Evolutionary conservation across 2,888 invertebrate genomes (phyloP), one percentile per base, ranked within the genome.

Genomic region (Eupeodes luniger): DNA sequence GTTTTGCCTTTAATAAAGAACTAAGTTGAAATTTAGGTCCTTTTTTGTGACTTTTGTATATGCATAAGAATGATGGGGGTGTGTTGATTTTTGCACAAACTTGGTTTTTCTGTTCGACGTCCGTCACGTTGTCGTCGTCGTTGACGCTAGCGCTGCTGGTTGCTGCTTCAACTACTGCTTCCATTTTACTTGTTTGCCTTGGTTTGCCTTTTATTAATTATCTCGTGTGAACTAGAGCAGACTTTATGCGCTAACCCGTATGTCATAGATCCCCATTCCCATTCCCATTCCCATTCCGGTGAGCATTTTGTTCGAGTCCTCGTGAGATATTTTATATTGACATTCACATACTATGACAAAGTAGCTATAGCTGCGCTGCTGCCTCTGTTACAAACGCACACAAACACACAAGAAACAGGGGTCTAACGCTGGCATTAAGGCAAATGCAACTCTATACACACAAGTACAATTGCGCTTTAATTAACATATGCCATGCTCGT

Each of bases 191-290:
- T 85, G 85, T 88, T 88, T 88, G 88, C 74, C 74, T 84, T 57
- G 81, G 85, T 69, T 85, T 84, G 88, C 85, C 88, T 88, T 88
- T 88, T 88, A 88, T 88, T 88, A 88, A 88, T 88, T 88, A 88
- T 88, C 88, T 85, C 75, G 85, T 85, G 88, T 85, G 88, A 88
- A 88, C 88, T 88, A 88, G 88, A 88, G 88, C 88, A 88, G 88
- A 88, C 78, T 85, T 88, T 85, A 88, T 88, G 85, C 78, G 85
- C 88, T 85, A 77, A 81, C 88, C 88, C 88, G 77, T 81, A 81
- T 78, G 55, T n/a, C 44, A 70, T 70, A 36, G 16, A 72, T 27
- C 10, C 53, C 77, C 77, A 74, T 78, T 76, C 67, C 77, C 84
- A 67, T 78, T 76, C 67, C 77, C 84, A 67, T 19, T 19, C 19